phyloP scores from a whole-genome alignment of 2,113 vertebrate species.

The Otus sunia region DNA sequence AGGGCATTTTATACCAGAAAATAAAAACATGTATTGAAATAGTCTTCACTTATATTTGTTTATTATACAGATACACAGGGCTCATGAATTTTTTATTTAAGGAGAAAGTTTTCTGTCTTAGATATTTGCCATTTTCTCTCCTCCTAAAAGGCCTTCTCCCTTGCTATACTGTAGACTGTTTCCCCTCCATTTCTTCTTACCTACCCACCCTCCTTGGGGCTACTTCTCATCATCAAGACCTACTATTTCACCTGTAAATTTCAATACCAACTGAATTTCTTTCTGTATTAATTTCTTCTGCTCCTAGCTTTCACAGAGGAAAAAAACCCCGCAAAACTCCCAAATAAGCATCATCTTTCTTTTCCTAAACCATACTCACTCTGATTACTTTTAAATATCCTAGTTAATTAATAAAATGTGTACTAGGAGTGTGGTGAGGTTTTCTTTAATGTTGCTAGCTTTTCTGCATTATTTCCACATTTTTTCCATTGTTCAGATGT shows the following conservation, averaged over 20 bases:
- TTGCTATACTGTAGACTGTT: not conserved
- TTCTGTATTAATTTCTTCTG: not conserved
- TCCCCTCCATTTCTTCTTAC: not conserved
- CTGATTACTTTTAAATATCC: not conserved
- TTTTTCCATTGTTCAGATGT: not conserved
- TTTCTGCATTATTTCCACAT: not conserved
- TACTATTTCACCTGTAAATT: not conserved
- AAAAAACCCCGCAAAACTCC: rapidly evolving
- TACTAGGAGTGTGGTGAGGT: not conserved
- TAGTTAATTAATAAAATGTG: not conserved
- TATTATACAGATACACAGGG: not conserved
- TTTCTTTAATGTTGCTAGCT: not conserved
- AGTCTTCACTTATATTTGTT: not conserved
- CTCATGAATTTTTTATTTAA: not conserved
- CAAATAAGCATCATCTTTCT: not conserved
- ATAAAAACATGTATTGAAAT: not conserved
- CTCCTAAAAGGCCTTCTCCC: not conserved
- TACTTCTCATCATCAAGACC: not conserved
- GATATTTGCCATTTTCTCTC: not conserved
- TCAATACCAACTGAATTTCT: not conserved
- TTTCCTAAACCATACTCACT: not conserved
- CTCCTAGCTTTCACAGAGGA: not conserved
- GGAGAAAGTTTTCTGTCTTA: not conserved
- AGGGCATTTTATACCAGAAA: not conserved
- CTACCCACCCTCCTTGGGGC: not conserved